These are phyloP conservation scores for Margaritifera margaritifera DNA, from an alignment of 2,888 invertebrate species.

Conservation along the genomic window DNA sequence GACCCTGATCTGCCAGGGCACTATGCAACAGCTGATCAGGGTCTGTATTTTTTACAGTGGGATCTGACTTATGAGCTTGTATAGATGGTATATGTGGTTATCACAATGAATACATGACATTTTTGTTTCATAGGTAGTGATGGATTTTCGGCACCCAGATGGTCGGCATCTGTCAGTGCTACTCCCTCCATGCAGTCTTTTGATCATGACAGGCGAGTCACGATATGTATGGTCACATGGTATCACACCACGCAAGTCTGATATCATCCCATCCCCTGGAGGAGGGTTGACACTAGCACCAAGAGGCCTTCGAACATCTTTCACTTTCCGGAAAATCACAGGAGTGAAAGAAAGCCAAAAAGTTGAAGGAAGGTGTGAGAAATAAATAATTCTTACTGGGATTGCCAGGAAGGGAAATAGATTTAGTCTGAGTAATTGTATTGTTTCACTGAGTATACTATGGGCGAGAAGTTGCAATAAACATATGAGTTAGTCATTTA, in stretches of 20 bases:
- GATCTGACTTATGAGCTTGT: too few relatives aligned
- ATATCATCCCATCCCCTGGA: slow-evolving; percentile 78
- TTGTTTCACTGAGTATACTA: too few relatives aligned
- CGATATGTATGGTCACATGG: slow-evolving; percentile 76
- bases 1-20: background rate
- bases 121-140: slow-evolving; percentile 75
- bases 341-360: slow-evolving; percentile 20
- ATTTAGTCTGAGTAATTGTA: too few relatives aligned
- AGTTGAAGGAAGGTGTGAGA: background rate
- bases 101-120: background rate
- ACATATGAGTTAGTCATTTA: too few relatives aligned
- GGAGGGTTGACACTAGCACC: slow-evolving; percentile 76
- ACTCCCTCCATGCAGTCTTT: slow-evolving; percentile 82
- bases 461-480: too few relatives aligned
- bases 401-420: too few relatives aligned
- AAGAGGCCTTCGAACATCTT: slow-evolving; percentile 80
- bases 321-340: slow-evolving; percentile 84
- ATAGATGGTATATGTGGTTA: background rate
- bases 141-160: slow-evolving; percentile 87
- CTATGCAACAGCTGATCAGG: too few relatives aligned
- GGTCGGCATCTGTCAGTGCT: slow-evolving; percentile 78
- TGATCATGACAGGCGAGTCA: slow-evolving; percentile 86
- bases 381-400: too few relatives aligned
- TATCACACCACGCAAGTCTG: slow-evolving; percentile 88
- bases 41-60: background rate